These are phyloP conservation scores for Colletes latitarsis DNA, from an alignment of 1,140 invertebrate species.

Conservation along the genomic window DNA sequence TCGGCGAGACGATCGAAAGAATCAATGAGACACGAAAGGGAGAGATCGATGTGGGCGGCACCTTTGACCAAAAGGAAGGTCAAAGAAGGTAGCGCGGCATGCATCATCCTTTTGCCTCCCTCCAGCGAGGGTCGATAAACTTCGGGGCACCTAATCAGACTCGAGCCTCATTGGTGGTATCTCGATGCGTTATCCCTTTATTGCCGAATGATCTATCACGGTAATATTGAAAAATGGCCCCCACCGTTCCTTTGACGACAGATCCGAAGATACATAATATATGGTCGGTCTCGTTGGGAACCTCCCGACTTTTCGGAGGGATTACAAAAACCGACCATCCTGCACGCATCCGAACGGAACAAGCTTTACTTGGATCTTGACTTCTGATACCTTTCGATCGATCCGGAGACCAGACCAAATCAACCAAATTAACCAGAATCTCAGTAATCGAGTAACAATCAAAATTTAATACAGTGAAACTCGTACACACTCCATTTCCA, in stretches of 20 bases:
- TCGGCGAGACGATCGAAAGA: constrained; percentile 26
- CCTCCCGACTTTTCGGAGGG: constrained; percentile 46
- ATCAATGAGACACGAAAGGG: constrained; percentile 57
- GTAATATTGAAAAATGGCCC: constrained; percentile 70
- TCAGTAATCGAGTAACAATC: too few species aligned
- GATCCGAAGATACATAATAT: constrained; percentile 64
- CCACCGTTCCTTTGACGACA: constrained; percentile 57
- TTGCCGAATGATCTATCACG: constrained; percentile 66
- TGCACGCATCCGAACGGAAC: constrained; percentile 8
- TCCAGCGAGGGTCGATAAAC: constrained; percentile 58
- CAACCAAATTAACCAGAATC: too few species aligned
- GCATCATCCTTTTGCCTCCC: constrained; percentile 51
- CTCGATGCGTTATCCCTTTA: constrained; percentile 62
- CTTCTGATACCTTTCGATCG: not conserved
- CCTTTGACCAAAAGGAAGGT: constrained; percentile 53
- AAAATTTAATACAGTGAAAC: too few species aligned
- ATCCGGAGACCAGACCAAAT: not conserved
- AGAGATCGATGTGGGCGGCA: constrained; percentile 61
- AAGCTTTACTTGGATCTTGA: not conserved
- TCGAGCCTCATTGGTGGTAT: constrained; percentile 55
- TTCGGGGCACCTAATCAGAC: constrained; percentile 58
- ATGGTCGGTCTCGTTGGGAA: constrained; percentile 48
- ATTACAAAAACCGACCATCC: constrained; percentile 52
- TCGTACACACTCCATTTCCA: too few species aligned
- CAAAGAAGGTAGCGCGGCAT: constrained; percentile 51